Base-by-base conservation (phyloP, 2,113 vertebrate genomes). In the Sinocyclocheilus rhinocerous region DNA sequence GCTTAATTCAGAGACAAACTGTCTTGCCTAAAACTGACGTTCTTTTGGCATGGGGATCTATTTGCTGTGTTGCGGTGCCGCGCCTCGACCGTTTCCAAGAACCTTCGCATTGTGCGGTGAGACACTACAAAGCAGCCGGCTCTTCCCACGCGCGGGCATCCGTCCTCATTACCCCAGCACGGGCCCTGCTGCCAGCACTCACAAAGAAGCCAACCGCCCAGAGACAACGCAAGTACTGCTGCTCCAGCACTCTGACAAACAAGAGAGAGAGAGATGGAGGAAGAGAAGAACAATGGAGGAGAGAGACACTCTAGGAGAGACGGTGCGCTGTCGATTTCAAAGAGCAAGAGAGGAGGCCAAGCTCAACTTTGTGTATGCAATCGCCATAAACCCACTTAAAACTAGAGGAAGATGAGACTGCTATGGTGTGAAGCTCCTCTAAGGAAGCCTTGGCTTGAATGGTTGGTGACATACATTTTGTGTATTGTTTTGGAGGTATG, bases 1-100 rank as follows among this genome's bases (percentile, higher is more conserved):
- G 76, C 76, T 84, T 90, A 89, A 89, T 90, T 90, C 90, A 91
- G 89, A 91, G 87, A 88, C 87, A 87, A 89, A 90, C 84, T 87
- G 91, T 85, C 86, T 85, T 75, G 84, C 72, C 84, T 81, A 84
- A 84, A 82, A 84, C 80, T 83, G 80, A 83, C 45, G 65, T 85
- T 75, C 87, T 81, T 69, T 85, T 84, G 85, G 87, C 80, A 76
- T 81, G 75, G 83, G 85, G 84, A 86, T 88, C 39, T 86, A 84
- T 88, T 88, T 86, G 84, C 82, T 59, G 76, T 83, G 81, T 70
- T 76, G 88, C 78, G 26, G 78, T 80, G 69, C 83, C 67, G 59
- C 72, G 72, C 83, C 80, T 87, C 70, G 83, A 61, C 75, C 87
- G 81, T 86, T 84, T 85, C 77, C 84, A 90, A 87, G 85, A 90